These are phyloP conservation scores for Papilio glaucus DNA, from an alignment of 1,140 invertebrate species.

Conservation along the genomic window DNA sequence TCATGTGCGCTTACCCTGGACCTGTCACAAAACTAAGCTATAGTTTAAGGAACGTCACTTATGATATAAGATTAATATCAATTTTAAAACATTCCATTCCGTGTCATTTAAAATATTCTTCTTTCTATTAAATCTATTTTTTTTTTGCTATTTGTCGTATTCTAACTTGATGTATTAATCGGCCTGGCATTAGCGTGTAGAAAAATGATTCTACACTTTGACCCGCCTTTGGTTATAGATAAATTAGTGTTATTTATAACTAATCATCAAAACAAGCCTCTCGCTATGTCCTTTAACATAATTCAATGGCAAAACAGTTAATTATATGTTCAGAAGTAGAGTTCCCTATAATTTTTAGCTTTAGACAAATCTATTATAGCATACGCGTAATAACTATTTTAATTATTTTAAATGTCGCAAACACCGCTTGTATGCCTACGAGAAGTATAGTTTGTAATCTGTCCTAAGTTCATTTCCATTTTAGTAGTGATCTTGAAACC, in stretches of 20 bases:
- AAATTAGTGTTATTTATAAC: slow-evolving; percentile 25
- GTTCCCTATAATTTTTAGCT: slow-evolving; percentile 3
- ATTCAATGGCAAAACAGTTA: slow-evolving; percentile 16
- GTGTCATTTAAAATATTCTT: too few relatives aligned
- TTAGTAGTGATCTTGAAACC: slow-evolving; percentile 31
- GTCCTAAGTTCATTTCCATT: not conserved
- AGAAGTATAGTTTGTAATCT: not conserved
- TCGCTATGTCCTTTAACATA: slow-evolving; percentile 19
- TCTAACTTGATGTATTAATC: slow-evolving; percentile 12
- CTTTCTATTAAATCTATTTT: not conserved
- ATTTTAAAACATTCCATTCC: not conserved
- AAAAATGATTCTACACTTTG: slow-evolving; percentile 20
- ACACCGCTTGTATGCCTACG: not conserved
- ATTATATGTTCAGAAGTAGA: not conserved
- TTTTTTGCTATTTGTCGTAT: not conserved
- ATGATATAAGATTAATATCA: too few relatives aligned
- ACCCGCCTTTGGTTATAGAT: slow-evolving; percentile 11
- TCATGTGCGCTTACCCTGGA: too few relatives aligned
- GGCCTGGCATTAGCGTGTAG: slow-evolving; percentile 4
- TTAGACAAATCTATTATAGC: slow-evolving; percentile 5
- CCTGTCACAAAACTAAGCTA: too few relatives aligned
- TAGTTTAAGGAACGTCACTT: too few relatives aligned
- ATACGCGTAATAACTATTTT: not conserved
- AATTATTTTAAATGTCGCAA: slow-evolving; percentile 29
- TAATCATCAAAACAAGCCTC: slow-evolving; percentile 17